Evolutionary conservation across 2,888 invertebrate species (phyloP).

Genomic region (Melanchra persicariae): DNA sequence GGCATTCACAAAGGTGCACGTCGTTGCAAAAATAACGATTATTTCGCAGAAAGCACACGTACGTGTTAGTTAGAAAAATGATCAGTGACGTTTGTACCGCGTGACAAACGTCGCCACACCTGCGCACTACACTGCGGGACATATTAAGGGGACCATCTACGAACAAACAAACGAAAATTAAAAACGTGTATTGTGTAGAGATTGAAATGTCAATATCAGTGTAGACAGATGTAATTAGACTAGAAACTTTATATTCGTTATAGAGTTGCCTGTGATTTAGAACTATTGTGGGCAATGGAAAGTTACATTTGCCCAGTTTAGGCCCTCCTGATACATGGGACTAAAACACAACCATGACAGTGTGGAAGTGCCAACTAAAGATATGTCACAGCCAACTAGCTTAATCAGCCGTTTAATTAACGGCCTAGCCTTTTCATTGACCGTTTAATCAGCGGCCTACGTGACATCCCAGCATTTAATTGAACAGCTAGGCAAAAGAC

Average conservation of each 20-base stretch:
- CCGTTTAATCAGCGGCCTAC: too few species aligned
- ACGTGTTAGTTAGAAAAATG: constrained; percentile 54
- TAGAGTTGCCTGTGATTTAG: not conserved
- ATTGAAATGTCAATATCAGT: not conserved
- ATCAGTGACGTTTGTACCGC: constrained; percentile 53
- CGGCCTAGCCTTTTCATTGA: too few species aligned
- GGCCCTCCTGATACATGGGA: too few species aligned
- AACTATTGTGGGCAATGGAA: not conserved
- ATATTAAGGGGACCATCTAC: constrained; percentile 18
- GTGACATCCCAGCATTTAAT: too few species aligned
- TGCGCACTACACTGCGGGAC: constrained; percentile 47
- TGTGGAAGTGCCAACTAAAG: too few species aligned
- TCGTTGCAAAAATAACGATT: constrained; percentile 11
- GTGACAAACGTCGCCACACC: constrained; percentile 39
- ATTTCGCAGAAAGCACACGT: constrained; percentile 2
- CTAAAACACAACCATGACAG: too few species aligned
- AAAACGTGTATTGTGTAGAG: constrained; percentile 9
- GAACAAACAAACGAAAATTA: constrained; percentile 18
- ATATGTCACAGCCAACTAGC: too few species aligned
- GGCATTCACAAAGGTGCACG: not conserved
- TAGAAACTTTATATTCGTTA: not conserved
- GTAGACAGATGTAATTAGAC: not conserved
- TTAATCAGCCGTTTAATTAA: too few species aligned
- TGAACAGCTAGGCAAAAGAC: too few species aligned
- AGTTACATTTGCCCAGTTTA: too few species aligned